Evolutionary conservation across 2,797 vertebrate species (phyloP).

Genomic region (Oryzias sinensis): DNA sequence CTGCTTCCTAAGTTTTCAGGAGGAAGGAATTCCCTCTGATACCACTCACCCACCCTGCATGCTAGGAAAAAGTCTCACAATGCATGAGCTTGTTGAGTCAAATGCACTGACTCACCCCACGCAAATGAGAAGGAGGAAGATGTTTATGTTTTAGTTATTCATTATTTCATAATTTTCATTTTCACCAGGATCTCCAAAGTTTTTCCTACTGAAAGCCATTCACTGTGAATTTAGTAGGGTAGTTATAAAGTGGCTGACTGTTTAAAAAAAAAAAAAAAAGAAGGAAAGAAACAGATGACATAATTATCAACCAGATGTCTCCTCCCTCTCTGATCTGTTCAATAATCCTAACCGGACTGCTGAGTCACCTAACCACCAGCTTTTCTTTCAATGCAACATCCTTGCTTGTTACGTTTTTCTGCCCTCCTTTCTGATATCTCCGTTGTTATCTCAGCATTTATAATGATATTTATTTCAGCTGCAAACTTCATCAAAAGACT

Average conservation of each 20-base stretch:
- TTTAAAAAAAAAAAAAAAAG: too few species aligned
- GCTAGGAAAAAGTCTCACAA: conserved; percentile 22
- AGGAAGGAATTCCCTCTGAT: conserved; percentile 70
- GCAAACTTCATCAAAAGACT: conserved; percentile 28
- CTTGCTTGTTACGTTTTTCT: conserved; percentile 16
- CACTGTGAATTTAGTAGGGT: too few species aligned
- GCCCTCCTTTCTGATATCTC: neutral
- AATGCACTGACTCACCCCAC: neutral
- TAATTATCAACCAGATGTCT: too few species aligned
- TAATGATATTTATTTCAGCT: conserved; percentile 17
- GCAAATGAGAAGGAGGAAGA: too few species aligned
- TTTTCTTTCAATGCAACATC: conserved; percentile 43
- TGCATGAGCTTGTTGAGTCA: neutral
- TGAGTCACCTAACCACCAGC: conserved; percentile 12
- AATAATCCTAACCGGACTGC: conserved; percentile 16
- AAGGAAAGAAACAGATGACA: too few species aligned
- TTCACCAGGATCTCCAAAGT: too few species aligned
- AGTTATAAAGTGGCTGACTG: too few species aligned
- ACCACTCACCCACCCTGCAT: conserved; percentile 49
- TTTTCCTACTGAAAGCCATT: too few species aligned
- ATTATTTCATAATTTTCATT: too few species aligned
- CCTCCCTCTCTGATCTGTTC: too few species aligned
- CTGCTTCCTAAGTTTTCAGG: conserved; percentile 63
- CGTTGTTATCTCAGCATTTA: conserved; percentile 17
- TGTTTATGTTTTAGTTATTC: too few species aligned